Evolutionary conservation across 2,888 invertebrate genomes (phyloP).

Genomic region (Aspidiotus destructor): DNA sequence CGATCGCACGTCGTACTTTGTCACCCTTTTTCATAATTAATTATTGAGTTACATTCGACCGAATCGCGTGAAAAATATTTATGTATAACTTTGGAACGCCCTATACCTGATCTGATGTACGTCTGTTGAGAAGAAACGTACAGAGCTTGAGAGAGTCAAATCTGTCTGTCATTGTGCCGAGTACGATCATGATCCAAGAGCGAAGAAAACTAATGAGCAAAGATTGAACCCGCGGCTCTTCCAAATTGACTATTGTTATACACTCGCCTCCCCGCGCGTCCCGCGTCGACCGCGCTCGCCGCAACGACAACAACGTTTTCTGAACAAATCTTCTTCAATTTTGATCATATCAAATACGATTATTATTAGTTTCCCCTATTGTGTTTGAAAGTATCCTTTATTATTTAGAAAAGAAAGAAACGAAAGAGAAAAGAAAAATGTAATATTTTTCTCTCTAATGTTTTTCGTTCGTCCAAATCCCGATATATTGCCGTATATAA

Average conservation of each 20-base stretch:
- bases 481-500: too few relatives aligned
- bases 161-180: conserved; percentile 28
- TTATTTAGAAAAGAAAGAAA: background rate
- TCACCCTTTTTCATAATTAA: too few relatives aligned
- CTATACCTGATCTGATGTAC: conserved; percentile 15
- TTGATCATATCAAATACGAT: conserved; percentile 31
- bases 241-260: conserved; percentile 31
- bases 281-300: too few relatives aligned
- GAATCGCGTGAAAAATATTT: too few relatives aligned
- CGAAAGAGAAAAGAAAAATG: conserved; percentile 14
- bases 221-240: conserved; percentile 31
- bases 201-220: conserved; percentile 31
- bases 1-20: background rate
- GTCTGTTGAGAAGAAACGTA: conserved; percentile 16
- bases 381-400: conserved; percentile 24
- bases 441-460: background rate
- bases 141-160: conserved; percentile 23
- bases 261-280: background rate
- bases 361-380: conserved; percentile 29
- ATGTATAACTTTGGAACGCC: conserved; percentile 18
- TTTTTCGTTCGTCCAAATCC: too few relatives aligned
- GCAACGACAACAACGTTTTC: background rate
- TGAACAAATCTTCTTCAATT: conserved; percentile 27
- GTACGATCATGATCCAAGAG: conserved; percentile 28
- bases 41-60: too few relatives aligned